Conservation (phyloP, 2,888 invertebrate species). For the Mythimna loreyi region DNA sequence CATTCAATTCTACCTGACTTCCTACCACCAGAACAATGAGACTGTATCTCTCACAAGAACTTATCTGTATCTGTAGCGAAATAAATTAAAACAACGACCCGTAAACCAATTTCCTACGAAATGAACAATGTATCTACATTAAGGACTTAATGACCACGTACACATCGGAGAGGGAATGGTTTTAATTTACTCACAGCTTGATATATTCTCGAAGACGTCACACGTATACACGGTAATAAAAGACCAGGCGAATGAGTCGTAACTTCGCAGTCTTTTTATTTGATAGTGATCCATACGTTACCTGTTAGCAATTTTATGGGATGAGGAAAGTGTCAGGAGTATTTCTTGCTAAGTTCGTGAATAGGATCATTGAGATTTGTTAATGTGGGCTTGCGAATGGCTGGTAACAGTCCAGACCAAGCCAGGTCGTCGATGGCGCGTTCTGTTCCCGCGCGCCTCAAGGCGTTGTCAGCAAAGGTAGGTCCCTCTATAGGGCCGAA, state of each 20-base stretch:
- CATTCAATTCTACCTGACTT: background rate
- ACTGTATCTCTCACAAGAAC: background rate
- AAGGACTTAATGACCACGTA: constrained; percentile 37
- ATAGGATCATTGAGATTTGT: too few relatives aligned
- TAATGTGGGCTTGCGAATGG: too few relatives aligned
- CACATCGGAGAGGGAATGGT: constrained; percentile 23
- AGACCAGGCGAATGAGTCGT: constrained; percentile 26
- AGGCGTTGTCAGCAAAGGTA: too few relatives aligned
- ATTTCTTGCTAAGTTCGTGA: background rate
- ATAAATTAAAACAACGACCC: constrained; percentile 16
- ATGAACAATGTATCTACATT: constrained; percentile 44
- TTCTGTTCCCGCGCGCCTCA: too few relatives aligned
- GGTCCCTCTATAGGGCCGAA: too few relatives aligned
- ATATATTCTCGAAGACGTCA: constrained; percentile 32
- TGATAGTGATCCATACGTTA: constrained; percentile 20
- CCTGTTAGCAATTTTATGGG: constrained; percentile 16
- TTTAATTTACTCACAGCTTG: constrained; percentile 43
- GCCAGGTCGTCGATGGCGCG: too few relatives aligned
- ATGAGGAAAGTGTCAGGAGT: background rate
- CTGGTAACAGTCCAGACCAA: too few relatives aligned
- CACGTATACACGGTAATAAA: constrained; percentile 44
- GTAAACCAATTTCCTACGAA: constrained; percentile 38
- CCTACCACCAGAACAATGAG: background rate
- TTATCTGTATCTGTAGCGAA: background rate
- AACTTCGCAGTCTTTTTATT: constrained; percentile 11